Base-by-base conservation (phyloP, 1,140 invertebrate species). In the Radopholus similis region DNA sequence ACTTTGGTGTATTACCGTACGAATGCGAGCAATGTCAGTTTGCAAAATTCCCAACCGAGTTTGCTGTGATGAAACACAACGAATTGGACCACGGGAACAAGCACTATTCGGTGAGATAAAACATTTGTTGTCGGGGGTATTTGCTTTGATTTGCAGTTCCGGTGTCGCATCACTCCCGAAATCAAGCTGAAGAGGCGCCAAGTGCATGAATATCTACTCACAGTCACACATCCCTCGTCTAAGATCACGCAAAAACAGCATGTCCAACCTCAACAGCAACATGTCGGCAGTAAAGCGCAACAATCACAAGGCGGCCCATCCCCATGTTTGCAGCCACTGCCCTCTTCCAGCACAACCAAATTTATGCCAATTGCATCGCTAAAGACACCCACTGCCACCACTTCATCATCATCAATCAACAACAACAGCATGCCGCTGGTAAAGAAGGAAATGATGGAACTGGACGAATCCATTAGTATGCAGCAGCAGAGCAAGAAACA, bases 21-120 rank as follows among this genome's bases (percentile, higher is more conserved):
- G 73, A 75, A 51, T 74, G 72, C 40, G 73, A 75, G 21, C 57
- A 75, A 37, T 74, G 72, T 42, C 67, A 44, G 30, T 74, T 58
- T 38, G 66, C 73, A 5, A 70, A 72, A 35, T 75, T 74, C 44
- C 72, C 72, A 11, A 74, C 72, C 15, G 73, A 74, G 59, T 74
- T 58, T 51, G 58, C 72, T 5, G 53, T 74, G 4, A 26, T 54
- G 21, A 44, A 55, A 3, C 72, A 74, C 28, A 74, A 56, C 13
- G 56, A 68, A 69, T 15, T 51, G 30, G 69, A 72, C 18, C 68
- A 70, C 35, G 55, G 54, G 34, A 47, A 47, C 23, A 23, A 26
- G 11, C 30, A 28, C n/a, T 68, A 56, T 28, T 70, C 44, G 5
- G 65, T 68, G 13, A 37, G 26, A 49, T 69, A 38, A 1, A 44